phyloP scores from a whole-genome alignment of 2,888 invertebrate species.

The Choreutis nemorana region DNA sequence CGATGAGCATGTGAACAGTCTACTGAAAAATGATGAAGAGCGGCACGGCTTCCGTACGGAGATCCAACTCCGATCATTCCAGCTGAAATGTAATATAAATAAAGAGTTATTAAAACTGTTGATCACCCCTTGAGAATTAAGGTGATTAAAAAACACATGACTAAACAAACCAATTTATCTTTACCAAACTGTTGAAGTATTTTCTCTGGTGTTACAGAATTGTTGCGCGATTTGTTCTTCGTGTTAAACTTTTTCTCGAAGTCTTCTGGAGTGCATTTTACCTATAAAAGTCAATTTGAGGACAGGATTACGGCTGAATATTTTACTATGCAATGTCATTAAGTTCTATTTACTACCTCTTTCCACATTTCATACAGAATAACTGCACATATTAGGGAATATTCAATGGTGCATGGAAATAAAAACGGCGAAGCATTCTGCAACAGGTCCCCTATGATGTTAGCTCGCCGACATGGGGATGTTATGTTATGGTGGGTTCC shows the following conservation, averaged over 20 bases:
- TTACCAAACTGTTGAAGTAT: conserved; percentile 58
- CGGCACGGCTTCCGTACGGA: conserved; percentile 43
- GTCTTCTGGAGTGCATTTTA: conserved; percentile 55
- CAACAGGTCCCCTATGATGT: conserved; percentile 75
- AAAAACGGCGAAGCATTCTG: conserved; percentile 80
- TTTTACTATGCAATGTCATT: background rate
- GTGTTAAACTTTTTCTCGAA: conserved; percentile 46
- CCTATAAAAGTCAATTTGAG: conserved; percentile 23
- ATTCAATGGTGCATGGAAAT: conserved; percentile 90
- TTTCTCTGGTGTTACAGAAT: conserved; percentile 59
- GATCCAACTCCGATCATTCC: conserved; percentile 61
- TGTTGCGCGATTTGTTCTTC: conserved; percentile 52
- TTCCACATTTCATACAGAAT: conserved; percentile 93
- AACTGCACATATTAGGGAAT: conserved; percentile 89
- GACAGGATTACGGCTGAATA: background rate
- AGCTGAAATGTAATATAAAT: conserved; percentile 41
- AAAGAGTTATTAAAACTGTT: background rate
- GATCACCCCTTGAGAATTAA: too few relatives aligned
- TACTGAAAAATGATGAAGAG: conserved; percentile 75
- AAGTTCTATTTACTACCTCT: conserved; percentile 64
- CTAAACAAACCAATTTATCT: too few relatives aligned
- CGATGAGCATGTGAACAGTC: conserved; percentile 88
- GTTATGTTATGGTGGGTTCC: conserved; percentile 18
- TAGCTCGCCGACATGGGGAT: conserved; percentile 64
- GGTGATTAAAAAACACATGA: too few relatives aligned